phyloP scores from a whole-genome alignment of 92 coral and sea anemone genomes.

The Epizoanthus rinbou region DNA sequence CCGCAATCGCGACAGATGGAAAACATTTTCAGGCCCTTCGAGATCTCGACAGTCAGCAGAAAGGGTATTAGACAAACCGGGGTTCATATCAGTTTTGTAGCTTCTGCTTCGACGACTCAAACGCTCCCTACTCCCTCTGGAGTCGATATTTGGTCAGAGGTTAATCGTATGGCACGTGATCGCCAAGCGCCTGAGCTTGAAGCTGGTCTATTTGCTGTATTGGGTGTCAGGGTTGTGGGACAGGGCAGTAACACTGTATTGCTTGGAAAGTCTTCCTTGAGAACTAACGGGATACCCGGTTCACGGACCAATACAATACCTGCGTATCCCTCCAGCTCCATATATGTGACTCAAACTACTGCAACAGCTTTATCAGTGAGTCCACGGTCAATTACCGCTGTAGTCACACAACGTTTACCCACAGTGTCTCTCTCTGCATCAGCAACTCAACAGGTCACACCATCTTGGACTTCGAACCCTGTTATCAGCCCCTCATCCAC shows the following conservation, averaged over 20 bases:
- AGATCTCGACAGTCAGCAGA: background rate
- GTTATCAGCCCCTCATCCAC: background rate
- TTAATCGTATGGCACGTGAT: background rate
- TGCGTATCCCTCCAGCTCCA: background rate
- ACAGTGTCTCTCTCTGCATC: background rate
- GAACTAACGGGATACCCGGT: background rate
- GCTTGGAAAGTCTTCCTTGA: background rate
- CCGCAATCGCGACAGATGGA: background rate
- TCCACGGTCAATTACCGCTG: background rate
- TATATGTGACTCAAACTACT: background rate
- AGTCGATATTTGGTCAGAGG: background rate
- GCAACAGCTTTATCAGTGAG: background rate
- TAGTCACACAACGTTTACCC: background rate
- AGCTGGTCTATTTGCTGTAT: background rate
- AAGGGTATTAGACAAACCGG: background rate
- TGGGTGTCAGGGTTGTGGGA: background rate
- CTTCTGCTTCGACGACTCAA: background rate
- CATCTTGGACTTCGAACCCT: slow-evolving; percentile 7
- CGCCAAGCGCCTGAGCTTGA: background rate
- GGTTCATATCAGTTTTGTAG: too few relatives aligned
- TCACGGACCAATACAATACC: background rate
- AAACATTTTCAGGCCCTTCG: background rate
- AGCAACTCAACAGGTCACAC: background rate
- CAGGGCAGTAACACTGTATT: background rate
- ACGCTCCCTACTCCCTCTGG: slow-evolving; percentile 1